A percentile compares a stretch with the other conserved stretches of the same genome.
phyloP scores from a whole-genome alignment of 2,113 vertebrate genomes.

The Cyphomyrus plagiostoma region DNA sequence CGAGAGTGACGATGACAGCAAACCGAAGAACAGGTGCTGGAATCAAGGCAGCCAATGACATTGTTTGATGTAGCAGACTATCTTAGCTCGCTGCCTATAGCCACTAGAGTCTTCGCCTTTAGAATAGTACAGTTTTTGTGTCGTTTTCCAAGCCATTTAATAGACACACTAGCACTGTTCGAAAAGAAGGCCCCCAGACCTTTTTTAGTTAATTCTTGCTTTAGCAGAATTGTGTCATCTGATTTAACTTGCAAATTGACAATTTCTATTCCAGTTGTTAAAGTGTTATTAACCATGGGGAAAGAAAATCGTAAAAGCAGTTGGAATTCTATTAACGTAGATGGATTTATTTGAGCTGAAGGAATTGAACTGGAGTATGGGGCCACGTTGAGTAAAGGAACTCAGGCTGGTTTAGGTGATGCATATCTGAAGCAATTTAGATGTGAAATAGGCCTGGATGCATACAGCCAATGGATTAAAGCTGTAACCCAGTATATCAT shows the following conservation, averaged over 20 bases:
- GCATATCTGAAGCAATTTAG: neutral
- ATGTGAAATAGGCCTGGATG: neutral
- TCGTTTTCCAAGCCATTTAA: neutral
- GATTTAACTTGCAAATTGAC: neutral
- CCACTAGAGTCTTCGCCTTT: neutral
- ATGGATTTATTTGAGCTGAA: neutral
- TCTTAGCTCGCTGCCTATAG: neutral
- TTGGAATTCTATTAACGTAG: neutral
- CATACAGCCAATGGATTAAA: neutral
- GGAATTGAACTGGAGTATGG: neutral
- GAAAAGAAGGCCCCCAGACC: neutral
- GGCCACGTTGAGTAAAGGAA: neutral
- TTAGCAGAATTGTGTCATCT: neutral
- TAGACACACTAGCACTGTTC: neutral
- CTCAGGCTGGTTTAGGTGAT: neutral
- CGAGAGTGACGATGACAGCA: slow-evolving; percentile 84
- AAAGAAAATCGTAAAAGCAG: neutral
- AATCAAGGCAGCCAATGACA: neutral
- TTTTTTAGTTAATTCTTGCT: neutral
- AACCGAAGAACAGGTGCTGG: slow-evolving; percentile 47
- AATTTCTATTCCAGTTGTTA: neutral
- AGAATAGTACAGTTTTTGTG: neutral
- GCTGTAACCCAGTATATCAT: neutral
- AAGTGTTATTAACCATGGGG: neutral
- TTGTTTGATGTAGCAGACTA: too few relatives aligned